These are phyloP conservation scores for Aplocera efformata DNA, from an alignment of 2,888 invertebrate genomes.

Conservation along the genomic window DNA sequence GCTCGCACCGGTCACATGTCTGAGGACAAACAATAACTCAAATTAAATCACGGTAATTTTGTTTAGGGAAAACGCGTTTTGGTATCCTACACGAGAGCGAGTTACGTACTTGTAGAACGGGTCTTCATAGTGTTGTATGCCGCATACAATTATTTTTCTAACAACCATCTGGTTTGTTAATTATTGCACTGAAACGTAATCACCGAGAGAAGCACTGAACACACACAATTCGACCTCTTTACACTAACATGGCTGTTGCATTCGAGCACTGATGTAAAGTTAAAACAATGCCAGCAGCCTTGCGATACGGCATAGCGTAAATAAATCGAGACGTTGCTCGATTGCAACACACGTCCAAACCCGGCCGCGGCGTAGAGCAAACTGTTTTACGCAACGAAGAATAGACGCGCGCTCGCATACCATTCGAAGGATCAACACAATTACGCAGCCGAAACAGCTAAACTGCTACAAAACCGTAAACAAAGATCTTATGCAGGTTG, in stretches of 20 bases:
- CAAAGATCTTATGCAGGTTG: slow-evolving; percentile 48
- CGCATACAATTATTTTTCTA: slow-evolving; percentile 71
- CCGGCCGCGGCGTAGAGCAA: slow-evolving; percentile 46
- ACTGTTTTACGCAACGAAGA: slow-evolving; percentile 59
- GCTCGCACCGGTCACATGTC: slow-evolving; percentile 70
- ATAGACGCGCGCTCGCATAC: slow-evolving; percentile 61
- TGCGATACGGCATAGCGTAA: slow-evolving; percentile 54
- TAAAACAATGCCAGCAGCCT: slow-evolving; percentile 54
- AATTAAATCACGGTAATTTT: slow-evolving; percentile 23
- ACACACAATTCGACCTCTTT: slow-evolving; percentile 46
- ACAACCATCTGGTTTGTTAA: slow-evolving; percentile 66
- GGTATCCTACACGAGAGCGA: slow-evolving; percentile 16
- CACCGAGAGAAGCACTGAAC: slow-evolving; percentile 32
- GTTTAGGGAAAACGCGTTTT: slow-evolving; percentile 23
- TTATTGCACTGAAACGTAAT: slow-evolving; percentile 42
- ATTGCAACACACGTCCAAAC: slow-evolving; percentile 48
- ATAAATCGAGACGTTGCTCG: slow-evolving; percentile 43
- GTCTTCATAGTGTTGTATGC: slow-evolving; percentile 71
- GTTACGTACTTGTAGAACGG: slow-evolving; percentile 70
- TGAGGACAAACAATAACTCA: slow-evolving; percentile 54
- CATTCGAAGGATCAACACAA: slow-evolving; percentile 71
- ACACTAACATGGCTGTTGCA: slow-evolving; percentile 52
- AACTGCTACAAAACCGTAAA: slow-evolving; percentile 59
- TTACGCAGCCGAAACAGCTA: slow-evolving; percentile 61
- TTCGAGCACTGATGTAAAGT: slow-evolving; percentile 43